These are phyloP conservation scores for Desoria tigrina DNA, from an alignment of 2,888 invertebrate species.

Conservation along the genomic window DNA sequence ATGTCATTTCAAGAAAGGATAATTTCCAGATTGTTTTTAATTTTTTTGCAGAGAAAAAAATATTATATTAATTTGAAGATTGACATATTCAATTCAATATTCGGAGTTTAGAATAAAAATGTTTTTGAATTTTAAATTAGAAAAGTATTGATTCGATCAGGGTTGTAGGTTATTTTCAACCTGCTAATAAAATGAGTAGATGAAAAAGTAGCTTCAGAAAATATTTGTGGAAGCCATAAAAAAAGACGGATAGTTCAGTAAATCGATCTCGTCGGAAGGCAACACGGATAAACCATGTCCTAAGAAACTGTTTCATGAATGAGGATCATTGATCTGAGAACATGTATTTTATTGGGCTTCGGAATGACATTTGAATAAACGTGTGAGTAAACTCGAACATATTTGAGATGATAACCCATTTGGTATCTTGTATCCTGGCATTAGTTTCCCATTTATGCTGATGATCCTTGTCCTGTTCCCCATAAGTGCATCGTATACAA, in stretches of 20 bases:
- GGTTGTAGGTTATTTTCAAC: too few relatives aligned
- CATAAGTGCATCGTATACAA: not conserved
- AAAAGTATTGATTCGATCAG: too few relatives aligned
- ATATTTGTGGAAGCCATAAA: not conserved
- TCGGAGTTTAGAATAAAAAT: too few relatives aligned
- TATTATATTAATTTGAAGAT: too few relatives aligned
- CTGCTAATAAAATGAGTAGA: too few relatives aligned
- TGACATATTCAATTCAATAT: too few relatives aligned
- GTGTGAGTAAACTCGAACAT: not conserved
- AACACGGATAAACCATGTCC: not conserved
- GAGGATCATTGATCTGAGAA: not conserved
- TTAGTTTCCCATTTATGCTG: slow-evolving; percentile 1
- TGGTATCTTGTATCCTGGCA: not conserved
- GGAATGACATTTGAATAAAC: not conserved
- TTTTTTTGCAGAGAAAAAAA: too few relatives aligned
- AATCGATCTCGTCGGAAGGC: too few relatives aligned
- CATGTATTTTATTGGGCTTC: not conserved
- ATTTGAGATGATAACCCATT: not conserved
- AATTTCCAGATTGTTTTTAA: too few relatives aligned
- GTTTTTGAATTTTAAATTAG: too few relatives aligned
- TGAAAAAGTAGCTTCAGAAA: too few relatives aligned
- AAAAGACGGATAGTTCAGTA: not conserved
- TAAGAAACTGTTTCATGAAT: not conserved
- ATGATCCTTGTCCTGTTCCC: not conserved
- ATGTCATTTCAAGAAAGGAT: too few relatives aligned